A percentile compares a stretch with the other conserved stretches of the same genome.
Conservation (phyloP, 2,888 invertebrate genomes). For the Papilio elwesi region DNA sequence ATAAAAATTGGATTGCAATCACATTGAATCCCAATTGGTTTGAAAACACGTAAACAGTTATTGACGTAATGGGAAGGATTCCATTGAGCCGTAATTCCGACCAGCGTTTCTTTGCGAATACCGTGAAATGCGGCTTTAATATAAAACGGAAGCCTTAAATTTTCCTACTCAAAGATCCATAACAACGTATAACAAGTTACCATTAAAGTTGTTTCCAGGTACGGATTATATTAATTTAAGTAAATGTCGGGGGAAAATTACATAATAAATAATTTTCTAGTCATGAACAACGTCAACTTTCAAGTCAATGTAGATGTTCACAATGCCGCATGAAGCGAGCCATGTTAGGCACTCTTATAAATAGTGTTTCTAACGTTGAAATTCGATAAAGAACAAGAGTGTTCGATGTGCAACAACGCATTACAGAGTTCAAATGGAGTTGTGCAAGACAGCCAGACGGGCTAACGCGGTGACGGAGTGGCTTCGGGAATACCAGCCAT, state of each 20-base stretch:
- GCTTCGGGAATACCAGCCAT: no score
- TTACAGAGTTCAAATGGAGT: no score
- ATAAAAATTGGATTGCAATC: neutral
- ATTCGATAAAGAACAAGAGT: no score
- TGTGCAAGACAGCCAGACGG: no score
- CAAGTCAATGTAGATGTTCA: no score
- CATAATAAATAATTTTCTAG: no score
- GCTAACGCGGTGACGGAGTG: no score
- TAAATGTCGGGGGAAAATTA: neutral
- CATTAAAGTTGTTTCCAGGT: neutral
- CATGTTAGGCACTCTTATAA: no score
- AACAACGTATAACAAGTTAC: neutral
- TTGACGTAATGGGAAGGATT: neutral
- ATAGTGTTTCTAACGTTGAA: no score
- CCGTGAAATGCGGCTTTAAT: constrained; percentile 15
- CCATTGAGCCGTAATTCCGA: constrained; percentile 3
- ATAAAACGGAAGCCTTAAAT: constrained; percentile 22
- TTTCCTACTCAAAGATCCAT: constrained; percentile 7
- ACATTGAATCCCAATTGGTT: neutral
- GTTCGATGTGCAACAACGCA: no score
- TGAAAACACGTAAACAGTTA: constrained; percentile 13
- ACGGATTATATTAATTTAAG: neutral
- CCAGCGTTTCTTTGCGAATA: constrained; percentile 7
- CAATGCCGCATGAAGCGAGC: no score
- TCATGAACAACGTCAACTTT: no score